phyloP scores from a whole-genome alignment of 2,888 invertebrate species.

The Isoperla grammatica region DNA sequence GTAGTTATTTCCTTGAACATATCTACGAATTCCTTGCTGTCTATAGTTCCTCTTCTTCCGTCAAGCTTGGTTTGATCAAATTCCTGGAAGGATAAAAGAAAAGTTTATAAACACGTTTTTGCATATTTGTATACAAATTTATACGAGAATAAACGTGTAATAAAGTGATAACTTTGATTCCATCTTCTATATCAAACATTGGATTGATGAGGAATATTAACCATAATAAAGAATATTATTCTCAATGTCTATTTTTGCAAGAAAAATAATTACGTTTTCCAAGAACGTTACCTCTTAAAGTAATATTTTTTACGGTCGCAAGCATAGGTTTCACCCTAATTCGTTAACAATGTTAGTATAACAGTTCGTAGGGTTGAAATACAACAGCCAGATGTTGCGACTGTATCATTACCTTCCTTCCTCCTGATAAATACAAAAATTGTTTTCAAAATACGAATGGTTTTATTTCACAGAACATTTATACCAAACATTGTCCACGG shows the following conservation, averaged over 20 bases:
- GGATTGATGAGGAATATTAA: too few relatives aligned
- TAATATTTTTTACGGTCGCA: background rate
- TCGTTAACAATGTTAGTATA: too few relatives aligned
- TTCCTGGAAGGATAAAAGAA: constrained; percentile 41
- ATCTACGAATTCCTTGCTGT: constrained; percentile 49
- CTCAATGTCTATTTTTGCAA: background rate
- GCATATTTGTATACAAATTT: background rate
- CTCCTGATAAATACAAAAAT: too few relatives aligned
- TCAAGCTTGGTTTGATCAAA: constrained; percentile 42
- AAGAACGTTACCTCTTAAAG: background rate
- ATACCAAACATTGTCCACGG: too few relatives aligned
- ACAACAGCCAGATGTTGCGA: too few relatives aligned
- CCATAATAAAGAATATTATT: too few relatives aligned
- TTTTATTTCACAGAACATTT: too few relatives aligned
- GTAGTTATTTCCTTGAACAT: constrained; percentile 55
- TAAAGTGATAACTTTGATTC: background rate
- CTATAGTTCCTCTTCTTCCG: constrained; percentile 45
- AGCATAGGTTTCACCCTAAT: too few relatives aligned
- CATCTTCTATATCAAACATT: too few relatives aligned
- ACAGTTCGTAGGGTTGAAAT: too few relatives aligned
- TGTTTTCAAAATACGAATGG: too few relatives aligned
- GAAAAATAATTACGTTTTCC: background rate
- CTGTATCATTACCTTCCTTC: too few relatives aligned
- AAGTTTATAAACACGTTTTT: background rate
- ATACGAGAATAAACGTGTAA: background rate